These are phyloP conservation scores for Cyphomyrmex costatus DNA, from an alignment of 1,140 invertebrate genomes.

Conservation along the genomic window DNA sequence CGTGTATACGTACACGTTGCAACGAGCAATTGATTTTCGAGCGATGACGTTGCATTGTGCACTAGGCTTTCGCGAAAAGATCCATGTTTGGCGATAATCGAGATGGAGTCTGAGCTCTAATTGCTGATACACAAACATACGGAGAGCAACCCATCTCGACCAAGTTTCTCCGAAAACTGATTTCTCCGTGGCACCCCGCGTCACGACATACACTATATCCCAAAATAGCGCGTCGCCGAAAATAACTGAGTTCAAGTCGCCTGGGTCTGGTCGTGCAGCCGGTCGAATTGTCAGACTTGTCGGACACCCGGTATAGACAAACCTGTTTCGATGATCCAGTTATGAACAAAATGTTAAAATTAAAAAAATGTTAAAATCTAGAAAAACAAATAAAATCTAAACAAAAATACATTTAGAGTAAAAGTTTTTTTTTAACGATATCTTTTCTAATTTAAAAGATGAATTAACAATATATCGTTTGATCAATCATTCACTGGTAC, in stretches of 20 bases:
- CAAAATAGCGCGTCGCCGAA: slow-evolving; percentile 81
- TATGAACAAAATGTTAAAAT: slow-evolving; percentile 2
- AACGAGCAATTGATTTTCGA: background rate
- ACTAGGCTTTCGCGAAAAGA: background rate
- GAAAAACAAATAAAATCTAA: background rate
- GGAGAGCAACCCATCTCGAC: slow-evolving; percentile 71
- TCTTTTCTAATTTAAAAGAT: background rate
- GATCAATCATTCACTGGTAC: background rate
- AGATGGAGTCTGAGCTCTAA: background rate
- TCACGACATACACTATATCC: slow-evolving; percentile 78
- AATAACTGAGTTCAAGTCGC: slow-evolving; percentile 79
- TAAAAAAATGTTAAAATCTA: background rate
- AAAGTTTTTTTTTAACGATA: background rate
- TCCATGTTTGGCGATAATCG: background rate
- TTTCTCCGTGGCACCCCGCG: slow-evolving; percentile 73
- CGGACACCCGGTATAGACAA: slow-evolving; percentile 21
- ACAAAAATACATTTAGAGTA: background rate
- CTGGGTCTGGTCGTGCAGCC: slow-evolving; percentile 69
- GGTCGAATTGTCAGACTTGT: slow-evolving; percentile 45
- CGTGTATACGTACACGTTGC: background rate
- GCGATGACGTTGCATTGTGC: background rate
- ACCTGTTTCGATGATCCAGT: background rate
- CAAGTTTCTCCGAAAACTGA: slow-evolving; percentile 78
- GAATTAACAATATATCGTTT: background rate
- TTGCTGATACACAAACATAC: slow-evolving; percentile 31